Evolutionary conservation across 2,888 invertebrate genomes (phyloP).

Genomic region (Aphrophora alni): DNA sequence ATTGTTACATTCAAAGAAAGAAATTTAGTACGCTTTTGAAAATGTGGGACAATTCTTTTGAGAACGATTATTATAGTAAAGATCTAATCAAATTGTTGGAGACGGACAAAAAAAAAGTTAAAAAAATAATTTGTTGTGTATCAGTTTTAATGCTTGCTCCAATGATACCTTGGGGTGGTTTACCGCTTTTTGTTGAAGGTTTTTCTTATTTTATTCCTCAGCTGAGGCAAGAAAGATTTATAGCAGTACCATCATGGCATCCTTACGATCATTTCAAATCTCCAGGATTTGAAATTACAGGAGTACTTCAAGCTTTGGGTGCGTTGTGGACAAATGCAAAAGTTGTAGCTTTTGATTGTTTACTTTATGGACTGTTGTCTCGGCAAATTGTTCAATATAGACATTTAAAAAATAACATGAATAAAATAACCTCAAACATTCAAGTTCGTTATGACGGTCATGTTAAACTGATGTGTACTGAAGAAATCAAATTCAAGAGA

Average conservation of each 20-base stretch:
- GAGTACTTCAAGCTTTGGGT: conserved; percentile 10
- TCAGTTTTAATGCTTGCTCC: conserved; percentile 21
- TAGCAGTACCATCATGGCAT: conserved; percentile 20
- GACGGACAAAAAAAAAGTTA: not conserved
- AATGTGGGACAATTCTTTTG: conserved; percentile 17
- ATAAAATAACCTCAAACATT: not conserved
- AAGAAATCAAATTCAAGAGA: not conserved
- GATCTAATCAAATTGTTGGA: not conserved
- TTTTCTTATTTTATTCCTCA: not conserved
- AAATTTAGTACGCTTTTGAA: conserved; percentile 10
- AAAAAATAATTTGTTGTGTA: not conserved
- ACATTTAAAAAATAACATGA: not conserved
- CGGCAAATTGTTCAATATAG: not conserved
- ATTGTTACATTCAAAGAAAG: not conserved
- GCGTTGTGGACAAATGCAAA: conserved; percentile 16
- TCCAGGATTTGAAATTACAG: conserved; percentile 22
- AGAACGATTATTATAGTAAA: not conserved
- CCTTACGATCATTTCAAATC: conserved; percentile 15
- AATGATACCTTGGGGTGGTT: conserved; percentile 30
- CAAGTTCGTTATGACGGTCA: not conserved
- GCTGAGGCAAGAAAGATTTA: conserved; percentile 11
- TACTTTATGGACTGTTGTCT: conserved; percentile 24
- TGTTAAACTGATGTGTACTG: not conserved
- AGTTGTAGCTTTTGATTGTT: conserved; percentile 21
- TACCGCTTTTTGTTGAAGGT: conserved; percentile 16